These are phyloP conservation scores for Montipora capitata DNA, from an alignment of 92 coral and sea anemone genomes.

Conservation along the genomic window DNA sequence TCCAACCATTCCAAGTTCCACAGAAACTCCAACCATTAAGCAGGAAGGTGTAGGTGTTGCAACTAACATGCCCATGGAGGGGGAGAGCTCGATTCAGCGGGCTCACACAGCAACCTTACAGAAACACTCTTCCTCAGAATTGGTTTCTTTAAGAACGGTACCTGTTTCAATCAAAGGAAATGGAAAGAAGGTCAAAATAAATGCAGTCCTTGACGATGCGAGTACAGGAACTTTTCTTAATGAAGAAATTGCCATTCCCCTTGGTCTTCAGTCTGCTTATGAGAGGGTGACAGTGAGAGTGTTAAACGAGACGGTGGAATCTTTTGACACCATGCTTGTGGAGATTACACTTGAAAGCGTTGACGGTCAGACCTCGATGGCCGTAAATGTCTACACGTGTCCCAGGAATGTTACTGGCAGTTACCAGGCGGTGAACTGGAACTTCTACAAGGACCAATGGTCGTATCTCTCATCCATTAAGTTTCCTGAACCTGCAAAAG, in stretches of 20 bases:
- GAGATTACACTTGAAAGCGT: conserved; percentile 64
- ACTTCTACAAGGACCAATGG: not conserved
- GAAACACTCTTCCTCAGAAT: conserved; percentile 9
- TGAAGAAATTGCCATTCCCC: conserved; percentile 64
- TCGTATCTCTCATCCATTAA: too few relatives aligned
- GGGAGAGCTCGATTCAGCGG: conserved; percentile 8
- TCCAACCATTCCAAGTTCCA: not conserved
- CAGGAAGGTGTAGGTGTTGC: not conserved
- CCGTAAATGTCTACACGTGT: conserved; percentile 67
- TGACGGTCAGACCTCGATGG: conserved; percentile 62
- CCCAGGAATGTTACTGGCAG: conserved; percentile 41
- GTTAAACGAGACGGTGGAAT: conserved; percentile 62
- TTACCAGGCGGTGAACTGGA: not conserved
- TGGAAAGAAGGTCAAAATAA: conserved; percentile 54
- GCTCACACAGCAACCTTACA: conserved; percentile 24
- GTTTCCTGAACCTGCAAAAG: not conserved
- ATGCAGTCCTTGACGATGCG: conserved; percentile 34
- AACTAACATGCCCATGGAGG: not conserved
- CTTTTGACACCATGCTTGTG: conserved; percentile 62
- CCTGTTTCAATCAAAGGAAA: conserved; percentile 70
- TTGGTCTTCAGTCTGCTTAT: conserved; percentile 38
- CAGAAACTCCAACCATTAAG: not conserved
- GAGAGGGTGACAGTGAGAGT: conserved; percentile 71
- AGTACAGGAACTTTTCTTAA: conserved; percentile 64
- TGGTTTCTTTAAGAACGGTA: conserved; percentile 40